Evolutionary conservation across 2,888 invertebrate genomes (phyloP).

Genomic region (Hedychridium roseum): DNA sequence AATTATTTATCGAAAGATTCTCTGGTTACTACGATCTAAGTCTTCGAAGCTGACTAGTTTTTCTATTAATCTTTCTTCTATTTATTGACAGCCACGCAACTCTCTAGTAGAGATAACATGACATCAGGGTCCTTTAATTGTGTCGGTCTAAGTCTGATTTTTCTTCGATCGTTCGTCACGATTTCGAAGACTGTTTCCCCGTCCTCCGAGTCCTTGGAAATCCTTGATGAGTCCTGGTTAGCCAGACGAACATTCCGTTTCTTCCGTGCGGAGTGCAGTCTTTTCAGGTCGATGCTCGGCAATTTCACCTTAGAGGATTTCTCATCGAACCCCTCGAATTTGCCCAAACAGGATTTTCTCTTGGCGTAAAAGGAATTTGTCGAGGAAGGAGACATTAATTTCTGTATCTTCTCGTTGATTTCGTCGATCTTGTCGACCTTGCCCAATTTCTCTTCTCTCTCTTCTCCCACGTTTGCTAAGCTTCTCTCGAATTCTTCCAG

Average conservation of each 20-base stretch:
- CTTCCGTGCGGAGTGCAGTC: not conserved
- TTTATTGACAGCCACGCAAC: slow-evolving; percentile 39
- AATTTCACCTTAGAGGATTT: slow-evolving; percentile 25
- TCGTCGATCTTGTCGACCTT: slow-evolving; percentile 4
- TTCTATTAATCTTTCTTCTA: slow-evolving; percentile 6
- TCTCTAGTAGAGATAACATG: slow-evolving; percentile 48
- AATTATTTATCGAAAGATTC: slow-evolving; percentile 1
- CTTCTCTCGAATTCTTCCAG: no score
- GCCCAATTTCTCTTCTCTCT: not conserved
- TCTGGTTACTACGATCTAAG: slow-evolving; percentile 1
- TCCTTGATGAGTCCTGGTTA: no score
- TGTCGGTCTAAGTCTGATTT: slow-evolving; percentile 46
- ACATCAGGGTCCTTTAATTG: slow-evolving; percentile 41
- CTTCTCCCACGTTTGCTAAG: not conserved
- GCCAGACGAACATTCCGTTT: no score
- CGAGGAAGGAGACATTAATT: slow-evolving; percentile 29
- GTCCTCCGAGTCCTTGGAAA: slow-evolving; percentile 10
- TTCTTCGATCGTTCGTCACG: slow-evolving; percentile 44
- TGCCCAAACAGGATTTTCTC: slow-evolving; percentile 27
- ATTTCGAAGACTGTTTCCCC: slow-evolving; percentile 43
- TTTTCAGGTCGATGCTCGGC: slow-evolving; percentile 17
- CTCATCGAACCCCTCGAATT: slow-evolving; percentile 3
- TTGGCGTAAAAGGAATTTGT: slow-evolving; percentile 34
- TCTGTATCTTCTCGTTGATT: slow-evolving; percentile 22
- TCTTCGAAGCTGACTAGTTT: not conserved